phyloP scores from a whole-genome alignment of 2,888 invertebrate genomes.

The Ypsolopha sequella region DNA sequence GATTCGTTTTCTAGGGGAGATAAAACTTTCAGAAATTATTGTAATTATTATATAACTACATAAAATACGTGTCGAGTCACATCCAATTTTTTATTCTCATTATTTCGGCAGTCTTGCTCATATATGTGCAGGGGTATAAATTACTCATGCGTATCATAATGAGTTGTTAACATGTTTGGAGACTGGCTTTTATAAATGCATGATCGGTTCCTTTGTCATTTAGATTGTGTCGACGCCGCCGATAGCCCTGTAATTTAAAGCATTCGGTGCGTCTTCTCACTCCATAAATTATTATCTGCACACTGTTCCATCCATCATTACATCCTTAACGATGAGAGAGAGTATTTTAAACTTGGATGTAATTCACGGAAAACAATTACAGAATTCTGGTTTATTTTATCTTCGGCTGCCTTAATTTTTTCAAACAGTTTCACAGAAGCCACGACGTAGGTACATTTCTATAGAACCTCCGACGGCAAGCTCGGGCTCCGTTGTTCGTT shows the following conservation, averaged over 20 bases:
- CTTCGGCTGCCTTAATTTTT: too few species aligned
- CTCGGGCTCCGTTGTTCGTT: slow-evolving; percentile 3
- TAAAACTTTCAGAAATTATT: too few species aligned
- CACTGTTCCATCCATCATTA: slow-evolving; percentile 25
- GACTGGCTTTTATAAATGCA: slow-evolving; percentile 15
- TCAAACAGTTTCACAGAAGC: too few species aligned
- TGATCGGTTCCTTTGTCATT: slow-evolving; percentile 6
- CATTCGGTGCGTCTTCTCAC: slow-evolving; percentile 18
- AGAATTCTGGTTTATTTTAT: slow-evolving; percentile 7
- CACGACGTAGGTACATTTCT: too few species aligned
- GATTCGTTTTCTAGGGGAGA: too few species aligned
- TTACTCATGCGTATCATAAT: background rate
- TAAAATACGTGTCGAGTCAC: background rate
- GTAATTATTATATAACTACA: too few species aligned
- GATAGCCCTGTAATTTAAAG: slow-evolving; percentile 24
- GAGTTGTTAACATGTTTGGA: slow-evolving; percentile 2
- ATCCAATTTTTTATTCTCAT: background rate
- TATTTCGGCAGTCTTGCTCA: background rate
- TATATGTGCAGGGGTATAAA: background rate
- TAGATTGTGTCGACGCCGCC: slow-evolving; percentile 30
- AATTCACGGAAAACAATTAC: slow-evolving; percentile 28
- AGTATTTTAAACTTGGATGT: slow-evolving; percentile 10
- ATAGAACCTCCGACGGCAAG: too few species aligned
- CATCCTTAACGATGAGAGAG: slow-evolving; percentile 20
- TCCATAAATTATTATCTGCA: slow-evolving; percentile 31